Percentiles rank a stretch among this genome's conserved stretches.
phyloP scores from a whole-genome alignment of 2,797 vertebrate genomes.

The Artibeus lituratus region DNA sequence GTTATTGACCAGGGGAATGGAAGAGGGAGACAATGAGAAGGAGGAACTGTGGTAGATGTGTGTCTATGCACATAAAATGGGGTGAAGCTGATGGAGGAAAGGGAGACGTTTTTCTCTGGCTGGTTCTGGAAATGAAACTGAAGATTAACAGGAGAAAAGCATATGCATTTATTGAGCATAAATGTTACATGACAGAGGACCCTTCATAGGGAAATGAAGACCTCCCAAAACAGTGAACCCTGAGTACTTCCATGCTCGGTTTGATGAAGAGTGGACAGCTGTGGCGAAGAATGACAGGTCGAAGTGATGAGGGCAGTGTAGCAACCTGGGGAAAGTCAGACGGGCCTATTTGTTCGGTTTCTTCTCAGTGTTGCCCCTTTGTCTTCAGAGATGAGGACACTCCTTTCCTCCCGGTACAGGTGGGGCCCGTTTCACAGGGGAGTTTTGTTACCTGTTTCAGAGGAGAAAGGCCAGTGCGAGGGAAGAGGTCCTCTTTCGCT shows the following conservation, averaged over 20 bases:
- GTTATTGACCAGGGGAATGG: background rate
- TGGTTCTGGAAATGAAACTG: background rate
- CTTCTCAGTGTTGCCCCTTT: background rate
- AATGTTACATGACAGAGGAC: background rate
- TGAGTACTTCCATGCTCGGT: background rate
- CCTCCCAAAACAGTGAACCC: background rate
- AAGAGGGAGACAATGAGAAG: background rate
- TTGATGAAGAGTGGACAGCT: background rate
- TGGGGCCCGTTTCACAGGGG: accelerated
- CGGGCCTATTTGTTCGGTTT: background rate
- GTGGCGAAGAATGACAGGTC: background rate
- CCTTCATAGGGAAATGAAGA: background rate
- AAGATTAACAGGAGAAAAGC: background rate
- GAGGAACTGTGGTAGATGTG: background rate
- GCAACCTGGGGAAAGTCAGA: background rate
- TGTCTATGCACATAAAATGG: background rate
- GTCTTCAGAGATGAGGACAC: background rate
- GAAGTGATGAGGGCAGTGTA: background rate
- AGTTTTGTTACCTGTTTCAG: background rate
- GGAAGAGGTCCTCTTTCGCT: background rate
- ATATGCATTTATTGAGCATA: background rate
- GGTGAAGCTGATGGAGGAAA: background rate
- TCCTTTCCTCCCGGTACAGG: background rate
- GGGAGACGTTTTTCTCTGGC: background rate
- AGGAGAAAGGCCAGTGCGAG: background rate